phyloP scores from a whole-genome alignment of 2,113 vertebrate genomes.

The Capra hircus region DNA sequence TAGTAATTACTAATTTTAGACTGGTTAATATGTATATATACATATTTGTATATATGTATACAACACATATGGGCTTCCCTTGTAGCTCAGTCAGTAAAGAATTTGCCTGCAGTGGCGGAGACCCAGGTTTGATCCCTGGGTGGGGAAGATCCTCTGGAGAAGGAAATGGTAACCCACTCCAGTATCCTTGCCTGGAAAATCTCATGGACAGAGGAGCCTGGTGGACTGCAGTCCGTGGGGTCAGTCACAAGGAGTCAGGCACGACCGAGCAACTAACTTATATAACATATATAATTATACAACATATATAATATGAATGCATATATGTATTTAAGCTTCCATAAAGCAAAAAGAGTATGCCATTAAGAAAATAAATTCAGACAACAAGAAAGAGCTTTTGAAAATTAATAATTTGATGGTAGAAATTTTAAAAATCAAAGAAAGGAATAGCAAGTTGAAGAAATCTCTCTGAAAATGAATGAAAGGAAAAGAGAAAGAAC shows the following conservation, averaged over 20 bases:
- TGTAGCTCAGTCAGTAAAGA: not conserved
- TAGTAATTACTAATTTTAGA: not conserved
- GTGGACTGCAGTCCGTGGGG: not conserved
- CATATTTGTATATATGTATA: not conserved
- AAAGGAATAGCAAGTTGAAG: not conserved
- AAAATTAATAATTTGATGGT: not conserved
- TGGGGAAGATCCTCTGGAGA: not conserved
- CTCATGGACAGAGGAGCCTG: not conserved
- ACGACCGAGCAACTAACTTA: not conserved
- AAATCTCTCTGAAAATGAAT: not conserved
- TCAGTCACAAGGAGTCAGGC: not conserved
- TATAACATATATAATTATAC: not conserved
- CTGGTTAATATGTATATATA: not conserved
- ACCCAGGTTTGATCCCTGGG: not conserved
- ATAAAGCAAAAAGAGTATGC: not conserved
- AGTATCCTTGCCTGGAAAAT: not conserved
- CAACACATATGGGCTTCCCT: not conserved
- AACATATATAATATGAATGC: not conserved
- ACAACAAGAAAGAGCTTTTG: not conserved
- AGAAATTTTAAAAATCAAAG: not conserved
- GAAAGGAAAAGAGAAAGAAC: not conserved
- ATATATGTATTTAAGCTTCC: not conserved
- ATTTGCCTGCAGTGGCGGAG: not conserved
- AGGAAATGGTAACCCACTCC: not conserved
- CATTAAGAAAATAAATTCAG: not conserved